Conservation (phyloP, 2,888 invertebrate species). For the Chrysopilus asiliformis region DNA sequence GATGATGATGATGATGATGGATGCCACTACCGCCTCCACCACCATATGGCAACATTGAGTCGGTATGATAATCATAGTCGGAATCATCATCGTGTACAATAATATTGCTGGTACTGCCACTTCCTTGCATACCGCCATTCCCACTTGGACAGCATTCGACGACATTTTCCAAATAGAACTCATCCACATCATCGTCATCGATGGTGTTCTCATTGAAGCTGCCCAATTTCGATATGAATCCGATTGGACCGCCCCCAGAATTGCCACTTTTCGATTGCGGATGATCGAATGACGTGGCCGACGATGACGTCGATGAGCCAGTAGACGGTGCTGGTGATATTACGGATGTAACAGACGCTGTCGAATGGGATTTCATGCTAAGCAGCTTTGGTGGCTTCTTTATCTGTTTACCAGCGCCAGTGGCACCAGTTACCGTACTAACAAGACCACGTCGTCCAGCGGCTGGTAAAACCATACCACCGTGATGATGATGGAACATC, state of each 20-base stretch:
- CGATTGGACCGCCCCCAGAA: not conserved
- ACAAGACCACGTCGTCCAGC: not conserved
- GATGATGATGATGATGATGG: not conserved
- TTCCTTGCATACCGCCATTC: slow-evolving; percentile 4
- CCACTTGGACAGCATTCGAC: slow-evolving; percentile 12
- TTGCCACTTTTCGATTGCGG: not conserved
- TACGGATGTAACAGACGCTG: not conserved
- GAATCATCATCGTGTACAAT: too few species aligned
- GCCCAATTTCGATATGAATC: slow-evolving; percentile 13
- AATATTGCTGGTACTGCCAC: slow-evolving; percentile 7
- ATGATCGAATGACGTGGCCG: slow-evolving; percentile 8
- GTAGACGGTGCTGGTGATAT: not conserved
- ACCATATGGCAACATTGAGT: not conserved
- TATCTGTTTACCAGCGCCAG: not conserved
- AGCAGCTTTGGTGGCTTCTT: not conserved
- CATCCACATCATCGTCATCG: slow-evolving; percentile 9
- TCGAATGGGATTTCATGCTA: not conserved
- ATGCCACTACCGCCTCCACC: slow-evolving; percentile 1
- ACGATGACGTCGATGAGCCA: slow-evolving; percentile 11
- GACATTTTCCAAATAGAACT: slow-evolving; percentile 13
- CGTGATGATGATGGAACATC: not conserved
- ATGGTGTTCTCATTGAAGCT: slow-evolving; percentile 16
- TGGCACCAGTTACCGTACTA: not conserved
- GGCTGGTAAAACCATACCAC: not conserved
- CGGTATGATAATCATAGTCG: too few species aligned